These are phyloP conservation scores for Corticium candelabrum DNA, from an alignment of 37 sponge, comb jelly and placozoan species.

Conservation along the genomic window DNA sequence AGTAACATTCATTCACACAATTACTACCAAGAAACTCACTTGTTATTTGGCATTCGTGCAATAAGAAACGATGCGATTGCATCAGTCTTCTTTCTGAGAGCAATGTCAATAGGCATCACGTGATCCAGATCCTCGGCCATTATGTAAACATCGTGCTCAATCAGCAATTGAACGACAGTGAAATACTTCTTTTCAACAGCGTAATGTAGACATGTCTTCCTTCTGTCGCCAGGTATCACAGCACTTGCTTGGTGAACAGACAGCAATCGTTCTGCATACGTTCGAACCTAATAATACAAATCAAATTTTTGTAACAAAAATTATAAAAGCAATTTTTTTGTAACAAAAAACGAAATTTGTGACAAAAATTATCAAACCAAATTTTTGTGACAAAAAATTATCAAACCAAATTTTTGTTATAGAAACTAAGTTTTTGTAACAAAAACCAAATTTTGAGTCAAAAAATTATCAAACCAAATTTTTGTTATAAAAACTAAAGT, in stretches of 20 bases:
- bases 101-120: conserved; percentile 34
- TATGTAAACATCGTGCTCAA: conserved; percentile 17
- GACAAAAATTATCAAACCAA: too few relatives aligned
- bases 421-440: too few relatives aligned
- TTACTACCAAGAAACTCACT: conserved; percentile 7
- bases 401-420: too few relatives aligned
- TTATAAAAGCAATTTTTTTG: too few relatives aligned
- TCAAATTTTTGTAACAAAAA: too few relatives aligned
- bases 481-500: too few relatives aligned
- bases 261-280: neutral
- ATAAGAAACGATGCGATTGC: conserved; percentile 24
- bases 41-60: conserved; percentile 23
- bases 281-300: neutral
- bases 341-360: too few relatives aligned
- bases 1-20: neutral
- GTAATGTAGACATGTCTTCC: conserved; percentile 35
- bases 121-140: conserved; percentile 17
- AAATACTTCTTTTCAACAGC: conserved; percentile 17
- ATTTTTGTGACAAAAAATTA: too few relatives aligned
- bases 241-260: neutral
- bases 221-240: neutral
- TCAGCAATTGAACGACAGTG: conserved; percentile 23
- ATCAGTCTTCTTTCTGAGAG: conserved; percentile 20
- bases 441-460: too few relatives aligned
- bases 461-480: too few relatives aligned